Evolutionary conservation across 2,797 vertebrate species (phyloP).

Genomic region (Pangasius larnaudii): DNA sequence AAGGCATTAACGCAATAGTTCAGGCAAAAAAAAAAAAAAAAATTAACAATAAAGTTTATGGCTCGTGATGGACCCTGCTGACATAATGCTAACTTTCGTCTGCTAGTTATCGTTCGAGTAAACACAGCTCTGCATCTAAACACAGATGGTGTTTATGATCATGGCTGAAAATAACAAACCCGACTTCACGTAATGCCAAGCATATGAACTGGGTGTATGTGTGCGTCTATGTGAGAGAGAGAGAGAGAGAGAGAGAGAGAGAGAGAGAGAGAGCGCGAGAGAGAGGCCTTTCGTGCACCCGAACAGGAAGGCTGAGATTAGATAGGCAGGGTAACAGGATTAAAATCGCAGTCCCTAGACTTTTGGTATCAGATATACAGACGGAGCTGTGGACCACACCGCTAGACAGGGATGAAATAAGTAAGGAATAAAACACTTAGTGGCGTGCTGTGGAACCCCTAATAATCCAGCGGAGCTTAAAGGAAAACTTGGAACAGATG

Average conservation of each 20-base stretch:
- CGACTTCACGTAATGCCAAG: background rate
- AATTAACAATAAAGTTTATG: slow-evolving; percentile 24
- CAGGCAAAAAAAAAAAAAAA: slow-evolving; percentile 11
- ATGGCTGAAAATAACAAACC: slow-evolving; percentile 21
- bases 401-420: background rate
- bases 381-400: slow-evolving; percentile 14
- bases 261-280: background rate
- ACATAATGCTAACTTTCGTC: slow-evolving; percentile 31
- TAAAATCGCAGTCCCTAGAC: slow-evolving; percentile 2
- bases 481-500: background rate
- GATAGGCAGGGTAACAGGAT: slow-evolving; percentile 22
- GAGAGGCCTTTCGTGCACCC: background rate
- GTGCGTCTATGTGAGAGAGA: background rate
- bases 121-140: slow-evolving; percentile 24
- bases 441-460: background rate
- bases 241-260: background rate
- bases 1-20: slow-evolving; percentile 18
- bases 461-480: background rate
- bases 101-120: slow-evolving; percentile 19
- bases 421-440: background rate
- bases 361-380: slow-evolving; percentile 7
- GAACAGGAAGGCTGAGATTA: slow-evolving; percentile 23
- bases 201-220: background rate
- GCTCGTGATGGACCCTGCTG: slow-evolving; percentile 29
- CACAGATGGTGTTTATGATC: slow-evolving; percentile 33